A percentile compares a stretch with the other conserved stretches of the same genome.
phyloP scores from a whole-genome alignment of 2,113 vertebrate species.

The Notothenia coriiceps region DNA sequence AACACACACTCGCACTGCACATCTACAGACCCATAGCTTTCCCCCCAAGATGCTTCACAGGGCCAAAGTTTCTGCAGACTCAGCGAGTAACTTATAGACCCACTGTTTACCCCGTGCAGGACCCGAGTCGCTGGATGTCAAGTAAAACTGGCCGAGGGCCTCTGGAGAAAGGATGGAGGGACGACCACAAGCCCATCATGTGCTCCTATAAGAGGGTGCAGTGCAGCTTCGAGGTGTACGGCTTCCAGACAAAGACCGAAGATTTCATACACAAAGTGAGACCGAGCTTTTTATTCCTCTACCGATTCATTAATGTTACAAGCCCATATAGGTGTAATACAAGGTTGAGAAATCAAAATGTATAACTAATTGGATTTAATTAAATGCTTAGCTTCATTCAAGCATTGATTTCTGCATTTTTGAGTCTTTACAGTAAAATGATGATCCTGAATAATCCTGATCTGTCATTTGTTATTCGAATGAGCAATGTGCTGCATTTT shows the following conservation, averaged over 20 bases:
- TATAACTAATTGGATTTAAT: constrained; percentile 24
- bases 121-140: constrained; percentile 84
- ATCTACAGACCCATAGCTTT: background rate
- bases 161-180: constrained; percentile 82
- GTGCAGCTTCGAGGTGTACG: constrained; percentile 88
- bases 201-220: constrained; percentile 88
- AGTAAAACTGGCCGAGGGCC: constrained; percentile 85
- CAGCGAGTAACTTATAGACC: constrained; percentile 57
- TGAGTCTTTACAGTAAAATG: constrained; percentile 5
- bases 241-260: constrained; percentile 85
- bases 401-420: background rate
- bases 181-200: constrained; percentile 82
- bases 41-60: constrained; percentile 4
- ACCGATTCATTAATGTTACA: background rate
- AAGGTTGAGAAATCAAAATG: constrained; percentile 11
- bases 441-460: background rate
- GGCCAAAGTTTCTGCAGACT: constrained; percentile 49
- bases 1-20: constrained; percentile 11
- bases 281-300: background rate
- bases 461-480: constrained; percentile 13
- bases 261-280: constrained; percentile 86
- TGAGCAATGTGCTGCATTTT: constrained; percentile 14
- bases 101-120: constrained; percentile 75
- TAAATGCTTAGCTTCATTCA: background rate
- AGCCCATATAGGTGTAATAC: constrained; percentile 26